Conservation (phyloP, 1,140 invertebrate genomes). For the Calephelis nemesis region DNA sequence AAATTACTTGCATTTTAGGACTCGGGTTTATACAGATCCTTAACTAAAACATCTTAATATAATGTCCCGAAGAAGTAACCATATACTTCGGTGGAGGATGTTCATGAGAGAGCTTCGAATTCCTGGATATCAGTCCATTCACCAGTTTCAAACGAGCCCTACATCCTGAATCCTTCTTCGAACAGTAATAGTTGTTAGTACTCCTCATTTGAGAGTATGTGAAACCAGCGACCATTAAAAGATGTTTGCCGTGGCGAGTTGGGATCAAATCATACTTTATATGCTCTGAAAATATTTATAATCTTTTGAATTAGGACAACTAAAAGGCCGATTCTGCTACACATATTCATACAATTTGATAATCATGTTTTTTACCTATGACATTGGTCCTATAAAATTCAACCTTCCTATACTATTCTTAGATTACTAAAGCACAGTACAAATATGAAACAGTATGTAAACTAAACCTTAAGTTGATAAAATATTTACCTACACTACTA, state of each 20-base stretch:
- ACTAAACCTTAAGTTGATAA: no score
- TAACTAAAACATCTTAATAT: slow-evolving; percentile 26
- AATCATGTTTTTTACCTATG: no score
- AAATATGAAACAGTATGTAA: no score
- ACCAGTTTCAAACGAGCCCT: slow-evolving; percentile 27
- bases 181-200: slow-evolving; percentile 35
- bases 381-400: no score
- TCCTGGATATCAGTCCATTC: not conserved
- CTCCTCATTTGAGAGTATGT: slow-evolving; percentile 30
- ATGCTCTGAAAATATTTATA: slow-evolving; percentile 21
- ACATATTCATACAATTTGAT: no score
- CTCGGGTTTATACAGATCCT: not conserved
- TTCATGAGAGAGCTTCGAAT: not conserved
- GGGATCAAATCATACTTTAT: slow-evolving; percentile 31
- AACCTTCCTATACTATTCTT: no score
- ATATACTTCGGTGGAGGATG: slow-evolving; percentile 32
- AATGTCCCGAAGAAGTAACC: slow-evolving; percentile 26
- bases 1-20: no score
- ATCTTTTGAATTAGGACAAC: not conserved
- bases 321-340: no score
- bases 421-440: no score
- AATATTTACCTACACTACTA: no score
- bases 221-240: slow-evolving; percentile 37
- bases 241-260: slow-evolving; percentile 29
- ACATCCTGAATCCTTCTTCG: slow-evolving; percentile 34